A percentile compares a stretch with the other conserved stretches of the same genome.
Evolutionary conservation across 2,888 invertebrate genomes (phyloP).

Genomic region (Limnephilus marmoratus): DNA sequence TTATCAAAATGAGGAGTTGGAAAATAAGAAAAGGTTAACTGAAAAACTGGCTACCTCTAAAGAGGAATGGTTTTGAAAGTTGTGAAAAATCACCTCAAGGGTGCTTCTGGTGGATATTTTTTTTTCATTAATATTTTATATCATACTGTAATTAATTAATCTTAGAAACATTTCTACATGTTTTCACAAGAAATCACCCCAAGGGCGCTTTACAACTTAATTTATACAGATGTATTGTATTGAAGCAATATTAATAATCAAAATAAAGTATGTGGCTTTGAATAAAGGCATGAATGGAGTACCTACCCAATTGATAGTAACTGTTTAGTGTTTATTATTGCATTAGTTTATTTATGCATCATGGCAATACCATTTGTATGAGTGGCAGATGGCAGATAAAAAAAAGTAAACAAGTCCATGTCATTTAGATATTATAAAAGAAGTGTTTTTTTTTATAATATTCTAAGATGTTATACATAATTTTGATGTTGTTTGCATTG

Average conservation of each 20-base stretch:
- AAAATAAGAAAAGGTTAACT: neutral
- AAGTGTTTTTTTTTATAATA: neutral
- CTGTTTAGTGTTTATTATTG: neutral
- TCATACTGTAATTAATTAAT: no score
- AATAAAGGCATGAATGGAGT: neutral
- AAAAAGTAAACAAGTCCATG: conserved; percentile 17
- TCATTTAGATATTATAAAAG: neutral
- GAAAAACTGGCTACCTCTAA: neutral
- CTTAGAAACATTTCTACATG: no score
- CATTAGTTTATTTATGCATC: no score
- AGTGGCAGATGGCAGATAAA: neutral
- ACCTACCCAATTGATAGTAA: neutral
- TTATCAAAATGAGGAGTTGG: neutral
- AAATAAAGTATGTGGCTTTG: neutral
- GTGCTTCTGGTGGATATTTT: neutral
- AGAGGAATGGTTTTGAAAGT: neutral
- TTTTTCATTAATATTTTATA: neutral
- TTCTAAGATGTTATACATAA: conserved; percentile 9
- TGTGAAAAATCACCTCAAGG: no score
- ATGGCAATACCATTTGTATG: conserved; percentile 9
- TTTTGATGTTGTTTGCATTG: neutral
- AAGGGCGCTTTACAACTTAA: no score
- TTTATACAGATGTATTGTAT: no score
- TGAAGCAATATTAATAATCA: neutral
- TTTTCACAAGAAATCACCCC: neutral